Base-by-base conservation (phyloP, 1,140 invertebrate species). In the Lepidurus arcticus region DNA sequence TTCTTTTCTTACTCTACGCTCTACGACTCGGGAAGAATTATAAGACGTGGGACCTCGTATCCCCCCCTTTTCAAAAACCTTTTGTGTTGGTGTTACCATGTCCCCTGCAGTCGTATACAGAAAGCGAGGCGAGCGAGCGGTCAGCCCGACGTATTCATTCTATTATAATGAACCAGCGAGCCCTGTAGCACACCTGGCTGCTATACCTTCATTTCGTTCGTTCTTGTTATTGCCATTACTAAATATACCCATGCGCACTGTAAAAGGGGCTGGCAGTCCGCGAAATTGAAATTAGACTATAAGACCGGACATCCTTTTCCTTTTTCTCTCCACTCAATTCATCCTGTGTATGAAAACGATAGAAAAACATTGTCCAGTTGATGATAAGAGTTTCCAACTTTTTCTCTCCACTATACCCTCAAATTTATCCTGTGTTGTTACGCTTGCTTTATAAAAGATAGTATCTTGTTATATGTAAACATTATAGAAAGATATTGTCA, bases 131-230 rank as follows among this genome's bases (percentile, higher is more conserved):
- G 47, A n/a, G 8, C 47, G n/a, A 65, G 53, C 53, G 53, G 53
- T 65, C 53, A 65, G 16, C 21, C 16, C 53, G 53, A 65, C 53
- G 53, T 65, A 65, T 65, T 65, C 53, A 65, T 65, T 65, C 53
- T 21, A 7, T 65, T 65, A 65, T 65, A 65, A 65, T 65, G 53
- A 65, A 65, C 16, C 53, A 65, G 53, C 53, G 10, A 65, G 8
- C 53, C 53, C 53, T 65, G n/a, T 65, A 65, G 53, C 53, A 65
- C 53, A 65, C 53, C 53, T 65, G 53, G 53, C 53, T 65, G 53
- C 0, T 21, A 21, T 65, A 21, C 16, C 13, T 65, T 65, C 47
- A 21, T 26, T 34, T 34, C 34, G 34, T 34, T 34, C 34, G 53
- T 65, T 21, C 53, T 65, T 65, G 6, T 65, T 65, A n/a, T 21